Base-by-base conservation (phyloP, 2,888 invertebrate species). In the Epistrophe eligans region DNA sequence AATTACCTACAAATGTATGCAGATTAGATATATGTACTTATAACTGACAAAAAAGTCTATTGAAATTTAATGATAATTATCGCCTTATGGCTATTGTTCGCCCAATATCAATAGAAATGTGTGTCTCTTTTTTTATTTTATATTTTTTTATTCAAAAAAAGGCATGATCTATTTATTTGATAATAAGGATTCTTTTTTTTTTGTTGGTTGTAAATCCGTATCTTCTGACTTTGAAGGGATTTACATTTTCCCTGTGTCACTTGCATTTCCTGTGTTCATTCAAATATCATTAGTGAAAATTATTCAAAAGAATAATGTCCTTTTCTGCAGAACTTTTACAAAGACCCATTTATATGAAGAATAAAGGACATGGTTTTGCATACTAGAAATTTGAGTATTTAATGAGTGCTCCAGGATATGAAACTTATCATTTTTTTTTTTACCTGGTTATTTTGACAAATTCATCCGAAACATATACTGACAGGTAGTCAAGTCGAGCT, bases 401-500 rank as follows among this genome's bases (percentile, higher is more conserved):
- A 48, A 35, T 38, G 13, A 13, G 19, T 50, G 35, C 67, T 48
- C 15, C 45, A 77, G 64, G 66, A 57, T 32, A 66, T 45, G 48
- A 13, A 45, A 48, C 35, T 28, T 38, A 48, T 45, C 8, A 28
- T 19, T 38, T 58, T 32, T 38, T 38, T 77, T 32, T 38, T 38
- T 77, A 77, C 77, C 77, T 77, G 66, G 19, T 57, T 35, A 35
- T 35, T 38, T 76, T 19, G 35, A 55, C 6, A 55, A 57, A 66
- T 13, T 66, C 43, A 76, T 35, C 55, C 55, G 43, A 43, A 66
- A 67, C 28, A 67, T 32, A 50, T 70, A 1, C 76, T 76, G 76
- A 76, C 84, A 84, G 84, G 84, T 84, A 84, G 74, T 43, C 50
- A 19, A 15, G 38, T 32, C 11, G 17, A 66, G n/a, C n/a, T 52